Base-by-base conservation (phyloP, 2,888 invertebrate species). In the Stomorhina lunata region DNA sequence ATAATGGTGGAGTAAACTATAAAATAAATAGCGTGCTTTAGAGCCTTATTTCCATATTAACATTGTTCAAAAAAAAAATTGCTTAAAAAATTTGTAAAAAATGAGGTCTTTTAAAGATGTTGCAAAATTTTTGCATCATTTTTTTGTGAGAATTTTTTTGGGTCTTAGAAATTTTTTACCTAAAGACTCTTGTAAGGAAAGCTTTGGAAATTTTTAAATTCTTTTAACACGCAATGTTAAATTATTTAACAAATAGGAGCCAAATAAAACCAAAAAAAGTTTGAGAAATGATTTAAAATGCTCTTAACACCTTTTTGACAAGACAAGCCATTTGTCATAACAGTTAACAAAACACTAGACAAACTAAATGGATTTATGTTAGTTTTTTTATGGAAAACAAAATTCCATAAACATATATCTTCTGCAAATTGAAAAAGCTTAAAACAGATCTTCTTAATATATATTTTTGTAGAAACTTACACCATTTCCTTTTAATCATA, bases 301-400 rank as follows among this genome's bases (percentile, higher is more conserved):
- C 85, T 85, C 85, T 85, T 85, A 85, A 86, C 86, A 85, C 86
- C 84, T 86, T 84, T 78, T 84, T 84, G 86, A 85, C 86, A 84
- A 84, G 76, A 81, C 80, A 77, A 37, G 79, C 84, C 86, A 84
- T 86, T 86, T 86, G 85, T 86, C 84, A 85, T 78, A 84, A 83
- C 72, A 77, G 55, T 68, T 75, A 75, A 57, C 32, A 66, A 78
- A 81, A 72, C 37, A 69, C 45, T 45, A 20, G 12, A 59, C 48
- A 53, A 59, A 37, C 50, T 66, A 34, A 80, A 69, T 55, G 55
- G 55, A 27, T 50, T 57, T 29, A 53, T 20, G n/a, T 5, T 72
- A 29, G 48, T 17, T 63, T 10, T 73, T 43, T 15, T 29, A 6
- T 22, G 3, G 15, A 10, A 17, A 9, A 2, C 20, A 22, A 10